Base-by-base conservation (phyloP, 2,797 vertebrate genomes). In the Adrianichthys oophorus region DNA sequence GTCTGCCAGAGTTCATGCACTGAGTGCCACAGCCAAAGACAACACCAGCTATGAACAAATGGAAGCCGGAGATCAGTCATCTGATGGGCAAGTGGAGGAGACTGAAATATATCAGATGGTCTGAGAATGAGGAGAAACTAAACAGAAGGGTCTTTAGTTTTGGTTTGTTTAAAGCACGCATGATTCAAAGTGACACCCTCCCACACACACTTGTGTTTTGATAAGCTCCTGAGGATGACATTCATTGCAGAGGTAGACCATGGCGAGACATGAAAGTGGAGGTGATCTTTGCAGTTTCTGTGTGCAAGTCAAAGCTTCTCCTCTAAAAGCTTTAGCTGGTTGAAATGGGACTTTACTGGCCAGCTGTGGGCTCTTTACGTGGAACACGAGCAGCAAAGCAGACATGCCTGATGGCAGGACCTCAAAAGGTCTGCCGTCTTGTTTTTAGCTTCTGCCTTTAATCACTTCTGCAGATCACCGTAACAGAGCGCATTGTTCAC, bases 1-100 rank as follows among this genome's bases (percentile, higher is more conserved):
- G 80, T 87, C 85, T 82, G 79, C 74, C 85, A 84, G 74, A 87
- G 89, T 88, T 89, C 76, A 82, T 26, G 70, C 73, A 69, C 61
- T 3, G 55, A 54, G 56, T 56, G 48, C 55, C 56, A 72, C 43
- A 40, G 88, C 87, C 87, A 89, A 87, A 79, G 56, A 76, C 80
- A 87, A 86, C 66, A 70, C 49, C 19, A 58, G 63, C 62, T 48
- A 54, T 70, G 72, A 71, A 70, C 72, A 83, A 84, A 83, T 76
- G 82, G 79, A 83, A 82, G 70, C 73, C 56, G 64, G 66, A 72
- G 68, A 72, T 74, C 77, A 64, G 74, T 76, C 77, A 78, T 79
- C 74, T 76, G 71, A 86, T 50, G 72, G 80, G 73, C 80, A 85
- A 78, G 76, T 86, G 73, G 74, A 64, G 59, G 59, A 21, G 52